These are phyloP conservation scores for Cherax destructor DNA, from an alignment of 1,140 invertebrate genomes.

Conservation along the genomic window DNA sequence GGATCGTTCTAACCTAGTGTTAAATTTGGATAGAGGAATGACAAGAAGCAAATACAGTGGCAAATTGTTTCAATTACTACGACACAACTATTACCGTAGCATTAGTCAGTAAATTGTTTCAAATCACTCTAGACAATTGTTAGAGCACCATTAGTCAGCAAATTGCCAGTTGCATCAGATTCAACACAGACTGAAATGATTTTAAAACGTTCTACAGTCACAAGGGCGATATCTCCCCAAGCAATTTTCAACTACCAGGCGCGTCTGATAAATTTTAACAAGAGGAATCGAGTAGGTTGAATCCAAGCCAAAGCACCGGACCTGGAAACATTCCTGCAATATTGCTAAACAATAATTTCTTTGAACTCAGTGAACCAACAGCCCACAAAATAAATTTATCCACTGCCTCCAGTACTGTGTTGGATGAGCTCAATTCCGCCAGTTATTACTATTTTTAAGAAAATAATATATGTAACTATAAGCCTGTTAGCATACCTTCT, in stretches of 20 bases:
- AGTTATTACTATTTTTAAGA: not conserved
- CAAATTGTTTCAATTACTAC: no score
- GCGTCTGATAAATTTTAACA: not conserved
- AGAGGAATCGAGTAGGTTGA: not conserved
- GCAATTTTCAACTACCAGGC: not conserved
- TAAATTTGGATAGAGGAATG: no score
- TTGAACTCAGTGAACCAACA: not conserved
- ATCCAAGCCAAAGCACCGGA: not conserved
- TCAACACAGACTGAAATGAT: not conserved
- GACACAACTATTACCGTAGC: no score
- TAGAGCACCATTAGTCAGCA: no score
- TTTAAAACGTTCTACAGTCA: not conserved
- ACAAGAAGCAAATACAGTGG: no score
- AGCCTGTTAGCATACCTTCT: not conserved
- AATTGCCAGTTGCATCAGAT: no score
- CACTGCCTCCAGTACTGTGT: not conserved
- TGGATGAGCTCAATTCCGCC: not conserved
- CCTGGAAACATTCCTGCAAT: not conserved
- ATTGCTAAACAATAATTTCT: not conserved
- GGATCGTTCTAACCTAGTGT: no score
- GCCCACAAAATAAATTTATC: conserved; percentile 6
- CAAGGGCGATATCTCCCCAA: not conserved
- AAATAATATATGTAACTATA: not conserved
- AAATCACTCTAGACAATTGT: no score
- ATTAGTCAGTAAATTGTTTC: no score